Percentiles rank a stretch among this genome's conserved stretches.
Evolutionary conservation across 2,797 vertebrate genomes (phyloP).

Genomic region (Pteronotus mesoamericanus): DNA sequence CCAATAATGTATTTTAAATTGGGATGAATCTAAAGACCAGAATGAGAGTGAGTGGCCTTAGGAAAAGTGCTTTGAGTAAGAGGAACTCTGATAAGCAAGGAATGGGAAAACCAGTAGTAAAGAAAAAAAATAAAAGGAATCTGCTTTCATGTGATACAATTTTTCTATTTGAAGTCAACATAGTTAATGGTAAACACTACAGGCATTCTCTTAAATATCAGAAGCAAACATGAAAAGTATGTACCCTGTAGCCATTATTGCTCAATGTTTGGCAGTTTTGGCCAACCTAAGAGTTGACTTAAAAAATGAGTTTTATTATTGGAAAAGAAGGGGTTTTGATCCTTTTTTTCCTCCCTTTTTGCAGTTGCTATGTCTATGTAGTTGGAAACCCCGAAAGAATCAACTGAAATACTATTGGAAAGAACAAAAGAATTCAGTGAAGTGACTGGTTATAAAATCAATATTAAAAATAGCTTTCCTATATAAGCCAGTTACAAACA

Average conservation of each 20-base stretch:
- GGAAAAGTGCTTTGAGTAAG: not conserved
- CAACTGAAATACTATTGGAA: not conserved
- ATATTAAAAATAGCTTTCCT: not conserved
- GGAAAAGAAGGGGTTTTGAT: not conserved
- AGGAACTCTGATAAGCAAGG: not conserved
- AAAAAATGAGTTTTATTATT: not conserved
- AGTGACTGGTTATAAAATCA: not conserved
- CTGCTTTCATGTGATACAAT: not conserved
- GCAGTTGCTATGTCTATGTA: not conserved
- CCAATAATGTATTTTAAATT: not conserved
- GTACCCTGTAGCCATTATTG: not conserved
- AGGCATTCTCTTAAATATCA: not conserved
- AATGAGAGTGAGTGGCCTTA: not conserved
- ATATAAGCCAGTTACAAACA: not conserved
- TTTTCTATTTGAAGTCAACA: not conserved
- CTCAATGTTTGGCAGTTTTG: not conserved
- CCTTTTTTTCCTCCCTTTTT: not conserved
- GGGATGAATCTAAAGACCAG: not conserved
- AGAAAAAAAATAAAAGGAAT: not conserved
- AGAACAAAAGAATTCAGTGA: not conserved
- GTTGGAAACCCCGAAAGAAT: not conserved
- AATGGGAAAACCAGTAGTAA: not conserved
- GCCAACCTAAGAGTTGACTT: not conserved
- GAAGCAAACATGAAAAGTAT: not conserved
- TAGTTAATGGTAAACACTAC: not conserved